A percentile compares a stretch with the other conserved stretches of the same genome.
These are phyloP conservation scores for Antheraea assamensis DNA, from an alignment of 2,888 invertebrate species.

Conservation along the genomic window DNA sequence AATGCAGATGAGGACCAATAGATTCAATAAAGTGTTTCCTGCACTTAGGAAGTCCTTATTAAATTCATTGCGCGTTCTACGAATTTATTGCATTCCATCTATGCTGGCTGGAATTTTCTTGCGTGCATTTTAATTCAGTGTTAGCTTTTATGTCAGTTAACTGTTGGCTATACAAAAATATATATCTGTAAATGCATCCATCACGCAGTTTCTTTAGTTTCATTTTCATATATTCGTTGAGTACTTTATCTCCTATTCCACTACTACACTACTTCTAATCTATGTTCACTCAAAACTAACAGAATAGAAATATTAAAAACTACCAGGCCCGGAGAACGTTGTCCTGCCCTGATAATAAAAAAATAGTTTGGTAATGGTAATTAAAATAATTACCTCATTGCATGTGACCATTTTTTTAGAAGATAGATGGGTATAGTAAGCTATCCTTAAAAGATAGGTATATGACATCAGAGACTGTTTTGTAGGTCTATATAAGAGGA, in stretches of 20 bases:
- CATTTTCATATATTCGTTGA: neutral
- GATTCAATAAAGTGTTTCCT: conserved; percentile 15
- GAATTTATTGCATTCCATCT: conserved; percentile 11
- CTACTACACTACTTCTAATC: too few relatives aligned
- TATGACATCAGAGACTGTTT: too few relatives aligned
- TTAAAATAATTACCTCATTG: too few relatives aligned
- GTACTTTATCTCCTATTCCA: neutral
- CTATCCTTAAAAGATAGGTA: too few relatives aligned
- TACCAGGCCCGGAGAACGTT: too few relatives aligned
- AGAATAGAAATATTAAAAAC: too few relatives aligned
- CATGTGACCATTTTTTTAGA: too few relatives aligned
- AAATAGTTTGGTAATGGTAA: too few relatives aligned
- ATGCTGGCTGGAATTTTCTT: conserved; percentile 8
- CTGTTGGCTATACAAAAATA: neutral
- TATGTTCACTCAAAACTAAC: too few relatives aligned
- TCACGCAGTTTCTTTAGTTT: neutral
- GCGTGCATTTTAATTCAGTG: neutral
- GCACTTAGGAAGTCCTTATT: conserved; percentile 15
- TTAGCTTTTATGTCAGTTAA: neutral
- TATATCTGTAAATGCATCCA: neutral
- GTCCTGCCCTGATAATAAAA: too few relatives aligned
- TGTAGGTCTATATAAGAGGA: too few relatives aligned
- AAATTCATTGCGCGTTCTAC: conserved; percentile 13
- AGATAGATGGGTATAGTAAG: too few relatives aligned
- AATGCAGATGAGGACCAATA: conserved; percentile 11